Percentiles rank a stretch among this genome's conserved stretches.
Evolutionary conservation across 1,140 invertebrate genomes (phyloP).

Genomic region (Bombus picipes): DNA sequence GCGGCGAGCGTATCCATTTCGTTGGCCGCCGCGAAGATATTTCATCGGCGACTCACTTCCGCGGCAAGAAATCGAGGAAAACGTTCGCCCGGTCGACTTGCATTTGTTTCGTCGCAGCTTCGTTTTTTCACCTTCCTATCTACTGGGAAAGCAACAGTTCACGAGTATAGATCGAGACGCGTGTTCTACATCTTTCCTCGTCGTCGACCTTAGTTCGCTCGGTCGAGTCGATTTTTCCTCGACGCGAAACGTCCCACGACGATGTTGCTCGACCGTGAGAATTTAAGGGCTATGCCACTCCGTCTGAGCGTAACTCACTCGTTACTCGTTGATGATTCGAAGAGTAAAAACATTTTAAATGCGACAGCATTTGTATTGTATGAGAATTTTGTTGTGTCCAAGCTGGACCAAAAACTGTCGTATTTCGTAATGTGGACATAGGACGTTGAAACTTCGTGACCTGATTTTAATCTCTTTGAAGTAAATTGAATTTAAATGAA

Average conservation of each 20-base stretch:
- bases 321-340: not conserved
- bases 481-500: not conserved
- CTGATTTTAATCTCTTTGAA: not conserved
- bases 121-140: not conserved
- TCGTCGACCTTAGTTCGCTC: not conserved
- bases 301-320: not conserved
- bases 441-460: not conserved
- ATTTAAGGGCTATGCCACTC: conserved; percentile 40
- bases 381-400: not conserved
- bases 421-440: not conserved
- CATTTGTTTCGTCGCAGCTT: conserved; percentile 26
- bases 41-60: conserved; percentile 8
- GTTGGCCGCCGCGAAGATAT: conserved; percentile 11
- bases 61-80: conserved; percentile 8
- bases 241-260: not conserved
- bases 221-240: conserved; percentile 1
- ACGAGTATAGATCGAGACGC: not conserved
- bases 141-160: conserved; percentile 10
- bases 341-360: not conserved
- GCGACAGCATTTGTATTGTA: too few relatives aligned
- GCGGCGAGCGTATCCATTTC: conserved; percentile 29
- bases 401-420: not conserved
- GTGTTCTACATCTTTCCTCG: not conserved
- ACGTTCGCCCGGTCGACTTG: not conserved
- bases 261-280: conserved; percentile 21